phyloP scores from a whole-genome alignment of 2,113 vertebrate species.

The Ceyx margarethae region DNA sequence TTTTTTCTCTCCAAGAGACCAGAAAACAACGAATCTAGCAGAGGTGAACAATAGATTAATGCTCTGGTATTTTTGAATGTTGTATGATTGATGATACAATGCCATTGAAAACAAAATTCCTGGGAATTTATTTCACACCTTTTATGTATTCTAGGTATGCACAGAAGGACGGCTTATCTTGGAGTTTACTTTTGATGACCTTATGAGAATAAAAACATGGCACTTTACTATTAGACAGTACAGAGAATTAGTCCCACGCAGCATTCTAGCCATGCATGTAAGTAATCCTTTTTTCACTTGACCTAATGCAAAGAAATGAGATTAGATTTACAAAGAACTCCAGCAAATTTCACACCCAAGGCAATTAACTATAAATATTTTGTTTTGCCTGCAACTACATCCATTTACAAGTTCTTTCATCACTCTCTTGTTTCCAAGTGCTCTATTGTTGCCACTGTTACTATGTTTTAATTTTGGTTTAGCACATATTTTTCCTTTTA shows the following conservation, averaged over 20 bases:
- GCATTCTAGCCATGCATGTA: slow-evolving; percentile 99
- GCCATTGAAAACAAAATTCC: background rate
- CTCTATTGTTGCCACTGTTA: slow-evolving; percentile 39
- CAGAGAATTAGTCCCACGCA: slow-evolving; percentile 95
- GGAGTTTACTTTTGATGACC: slow-evolving; percentile 98
- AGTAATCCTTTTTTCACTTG: slow-evolving; percentile 71
- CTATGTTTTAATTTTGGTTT: slow-evolving; percentile 42
- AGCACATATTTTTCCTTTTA: slow-evolving; percentile 28
- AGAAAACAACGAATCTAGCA: slow-evolving; percentile 15
- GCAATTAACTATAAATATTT: slow-evolving; percentile 58
- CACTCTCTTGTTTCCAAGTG: background rate
- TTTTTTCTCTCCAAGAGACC: background rate
- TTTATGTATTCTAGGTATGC: slow-evolving; percentile 85
- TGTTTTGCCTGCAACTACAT: background rate
- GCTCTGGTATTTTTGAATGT: slow-evolving; percentile 13
- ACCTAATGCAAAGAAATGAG: slow-evolving; percentile 17
- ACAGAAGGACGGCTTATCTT: slow-evolving; percentile 97
- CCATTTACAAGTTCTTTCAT: slow-evolving; percentile 18
- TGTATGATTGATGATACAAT: slow-evolving; percentile 18
- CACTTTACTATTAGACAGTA: slow-evolving; percentile 99
- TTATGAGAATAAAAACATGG: slow-evolving; percentile 99
- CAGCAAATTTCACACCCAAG: slow-evolving; percentile 9
- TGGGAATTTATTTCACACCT: slow-evolving; percentile 51
- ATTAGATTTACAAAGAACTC: slow-evolving; percentile 20
- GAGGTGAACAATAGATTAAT: slow-evolving; percentile 12